Percentiles rank a stretch among this genome's conserved stretches.
Conservation (phyloP, 2,888 invertebrate species). For the Galerucella calmariensis region DNA sequence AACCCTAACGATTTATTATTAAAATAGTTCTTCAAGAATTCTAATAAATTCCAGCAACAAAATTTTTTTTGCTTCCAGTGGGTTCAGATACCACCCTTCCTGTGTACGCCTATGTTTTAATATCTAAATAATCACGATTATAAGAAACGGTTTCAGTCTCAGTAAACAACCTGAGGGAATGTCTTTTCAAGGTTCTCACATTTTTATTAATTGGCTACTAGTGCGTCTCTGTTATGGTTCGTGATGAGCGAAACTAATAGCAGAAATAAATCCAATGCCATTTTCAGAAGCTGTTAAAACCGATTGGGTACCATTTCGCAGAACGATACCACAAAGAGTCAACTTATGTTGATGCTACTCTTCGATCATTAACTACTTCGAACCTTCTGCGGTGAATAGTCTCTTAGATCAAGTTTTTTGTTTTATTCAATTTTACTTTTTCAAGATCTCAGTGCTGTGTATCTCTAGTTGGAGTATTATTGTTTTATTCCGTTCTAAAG, state of each 20-base stretch:
- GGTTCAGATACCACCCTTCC: too few relatives aligned
- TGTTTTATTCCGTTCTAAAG: too few relatives aligned
- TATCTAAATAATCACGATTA: not conserved
- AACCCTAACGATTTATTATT: too few relatives aligned
- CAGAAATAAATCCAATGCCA: slow-evolving; percentile 45
- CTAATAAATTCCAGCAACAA: too few relatives aligned
- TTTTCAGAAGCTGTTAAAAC: slow-evolving; percentile 46
- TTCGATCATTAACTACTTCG: slow-evolving; percentile 15
- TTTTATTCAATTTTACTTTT: slow-evolving; percentile 17
- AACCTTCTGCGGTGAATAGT: slow-evolving; percentile 17
- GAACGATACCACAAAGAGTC: slow-evolving; percentile 40
- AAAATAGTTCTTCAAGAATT: too few relatives aligned
- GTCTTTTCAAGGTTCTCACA: slow-evolving; percentile 12
- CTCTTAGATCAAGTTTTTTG: slow-evolving; percentile 15
- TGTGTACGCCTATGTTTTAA: not conserved
- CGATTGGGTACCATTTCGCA: slow-evolving; percentile 42
- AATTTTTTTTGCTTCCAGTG: too few relatives aligned
- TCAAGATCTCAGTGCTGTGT: not conserved
- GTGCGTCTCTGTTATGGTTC: slow-evolving; percentile 35
- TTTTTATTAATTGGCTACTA: slow-evolving; percentile 14
- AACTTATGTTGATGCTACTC: slow-evolving; percentile 21
- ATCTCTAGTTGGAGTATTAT: not conserved
- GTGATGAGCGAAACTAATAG: slow-evolving; percentile 45
- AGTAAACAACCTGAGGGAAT: slow-evolving; percentile 6
- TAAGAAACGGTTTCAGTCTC: slow-evolving; percentile 7